Percentiles rank a stretch among this genome's conserved stretches.
phyloP scores from a whole-genome alignment of 2,888 invertebrate genomes.

The Notodonta dromedarius region DNA sequence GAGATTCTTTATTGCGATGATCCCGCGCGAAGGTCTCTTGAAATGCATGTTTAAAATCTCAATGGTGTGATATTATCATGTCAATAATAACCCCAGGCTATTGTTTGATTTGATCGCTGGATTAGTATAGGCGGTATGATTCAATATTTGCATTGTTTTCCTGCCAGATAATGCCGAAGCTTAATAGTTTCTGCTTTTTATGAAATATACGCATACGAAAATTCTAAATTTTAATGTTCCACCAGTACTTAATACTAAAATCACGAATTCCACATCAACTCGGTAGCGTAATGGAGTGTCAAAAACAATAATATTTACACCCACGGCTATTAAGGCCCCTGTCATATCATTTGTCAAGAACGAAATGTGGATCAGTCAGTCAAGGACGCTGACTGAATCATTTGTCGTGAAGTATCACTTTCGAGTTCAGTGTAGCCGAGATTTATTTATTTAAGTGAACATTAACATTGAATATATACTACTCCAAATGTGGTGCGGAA shows the following conservation, averaged over 20 bases:
- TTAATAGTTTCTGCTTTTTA: not conserved
- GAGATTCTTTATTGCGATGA: constrained; percentile 4
- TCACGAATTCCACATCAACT: not conserved
- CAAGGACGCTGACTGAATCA: constrained; percentile 1
- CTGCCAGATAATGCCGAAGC: too few species aligned
- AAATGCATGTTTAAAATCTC: not conserved
- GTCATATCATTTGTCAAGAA: constrained; percentile 8
- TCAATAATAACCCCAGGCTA: too few species aligned
- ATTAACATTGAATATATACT: not conserved
- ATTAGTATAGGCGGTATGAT: too few species aligned
- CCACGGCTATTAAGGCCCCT: not conserved
- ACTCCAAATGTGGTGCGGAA: not conserved
- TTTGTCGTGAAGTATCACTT: constrained; percentile 6
- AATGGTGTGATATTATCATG: not conserved
- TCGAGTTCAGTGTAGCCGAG: constrained; percentile 1
- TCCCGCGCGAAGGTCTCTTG: not conserved
- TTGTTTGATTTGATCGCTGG: too few species aligned
- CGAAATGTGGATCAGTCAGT: constrained; percentile 7
- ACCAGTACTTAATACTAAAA: not conserved
- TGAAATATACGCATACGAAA: not conserved
- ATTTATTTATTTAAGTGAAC: constrained; percentile 1
- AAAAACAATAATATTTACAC: constrained; percentile 5
- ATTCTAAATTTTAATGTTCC: not conserved
- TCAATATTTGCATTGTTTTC: too few species aligned
- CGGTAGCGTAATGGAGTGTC: constrained; percentile 4